Evolutionary conservation across 2,888 invertebrate species (phyloP), one percentile per base, ranked within the genome.

Genomic region (Dorcus parallelipipedus): DNA sequence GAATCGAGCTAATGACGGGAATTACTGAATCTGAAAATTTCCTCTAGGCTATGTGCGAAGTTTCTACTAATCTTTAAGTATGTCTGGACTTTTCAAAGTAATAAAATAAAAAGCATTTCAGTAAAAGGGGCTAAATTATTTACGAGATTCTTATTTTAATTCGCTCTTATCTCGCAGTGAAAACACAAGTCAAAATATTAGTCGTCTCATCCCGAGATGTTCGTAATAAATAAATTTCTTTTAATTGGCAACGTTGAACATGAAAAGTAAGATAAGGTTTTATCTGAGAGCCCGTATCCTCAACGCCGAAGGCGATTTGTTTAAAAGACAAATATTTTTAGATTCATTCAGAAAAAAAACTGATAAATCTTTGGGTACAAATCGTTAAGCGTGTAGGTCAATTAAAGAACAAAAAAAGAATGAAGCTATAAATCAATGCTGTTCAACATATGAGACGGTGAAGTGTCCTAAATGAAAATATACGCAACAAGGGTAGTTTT

Each of bases 11-110:
- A 72, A 73, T 72, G 70, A 71, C 54, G 65, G 60, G 56, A 62
- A 42, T 49, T 47, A 41, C 52, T 39, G 50, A 53, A 52, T 58
- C 63, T 61, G 58, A 60, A 60, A 61, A 61, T 64, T 61, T 52
- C 67, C 68, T 66, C 61, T 66, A 53, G 71, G 74, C 72, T 67
- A 70, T 70, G 73, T 70, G 63, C 68, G 69, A 75, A 75, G 67
- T 75, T 73, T 71, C 67, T 69, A 70, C 70, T 73, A 71, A 75
- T 73, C 72, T 71, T 66, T 60, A 59, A 68, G 71, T 67, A 71
- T 70, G 72, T 71, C 71, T 69, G 67, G 70, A 73, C 70, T 72
- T 70, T 71, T 65, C 65, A 66, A 68, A 71, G 71, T 72, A 71
- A 71, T 71, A 62, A 33, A 33, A 33, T 33, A 33, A 62, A 62